A percentile compares a stretch with the other conserved stretches of the same genome.
phyloP scores from a whole-genome alignment of 2,888 invertebrate species.

The Athripsodes cinereus region DNA sequence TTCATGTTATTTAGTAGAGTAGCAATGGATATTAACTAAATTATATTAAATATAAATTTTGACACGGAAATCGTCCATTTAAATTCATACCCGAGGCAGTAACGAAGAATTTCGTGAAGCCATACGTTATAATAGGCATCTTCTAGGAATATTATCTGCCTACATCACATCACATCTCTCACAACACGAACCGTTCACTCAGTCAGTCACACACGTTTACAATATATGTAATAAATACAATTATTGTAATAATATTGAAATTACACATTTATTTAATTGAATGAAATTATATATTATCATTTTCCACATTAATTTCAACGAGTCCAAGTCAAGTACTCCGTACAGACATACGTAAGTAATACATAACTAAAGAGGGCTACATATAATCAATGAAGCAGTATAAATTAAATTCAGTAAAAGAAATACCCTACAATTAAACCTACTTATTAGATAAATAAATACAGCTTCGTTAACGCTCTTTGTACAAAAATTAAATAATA shows the following conservation, averaged over 20 bases:
- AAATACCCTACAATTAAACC: too few species aligned
- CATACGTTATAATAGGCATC: too few species aligned
- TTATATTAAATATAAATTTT: slow-evolving; percentile 2
- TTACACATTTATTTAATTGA: neutral
- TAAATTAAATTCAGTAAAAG: too few species aligned
- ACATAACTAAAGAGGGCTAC: too few species aligned
- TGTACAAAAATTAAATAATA: too few species aligned
- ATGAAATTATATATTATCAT: neutral
- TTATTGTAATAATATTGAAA: neutral
- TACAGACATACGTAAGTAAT: too few species aligned
- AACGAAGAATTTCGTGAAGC: neutral
- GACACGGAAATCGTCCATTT: slow-evolving; percentile 1
- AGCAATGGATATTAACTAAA: neutral
- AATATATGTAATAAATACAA: too few species aligned
- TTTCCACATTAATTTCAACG: neutral
- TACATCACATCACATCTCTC: neutral
- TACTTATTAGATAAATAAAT: too few species aligned
- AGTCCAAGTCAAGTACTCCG: too few species aligned
- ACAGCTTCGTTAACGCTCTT: too few species aligned
- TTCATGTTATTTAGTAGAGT: neutral
- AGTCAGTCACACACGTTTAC: neutral
- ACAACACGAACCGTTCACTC: neutral
- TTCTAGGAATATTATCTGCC: neutral
- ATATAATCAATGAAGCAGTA: too few species aligned
- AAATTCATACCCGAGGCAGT: neutral